Conservation (phyloP, 2,113 vertebrate genomes). For the Syrmaticus mikado region DNA sequence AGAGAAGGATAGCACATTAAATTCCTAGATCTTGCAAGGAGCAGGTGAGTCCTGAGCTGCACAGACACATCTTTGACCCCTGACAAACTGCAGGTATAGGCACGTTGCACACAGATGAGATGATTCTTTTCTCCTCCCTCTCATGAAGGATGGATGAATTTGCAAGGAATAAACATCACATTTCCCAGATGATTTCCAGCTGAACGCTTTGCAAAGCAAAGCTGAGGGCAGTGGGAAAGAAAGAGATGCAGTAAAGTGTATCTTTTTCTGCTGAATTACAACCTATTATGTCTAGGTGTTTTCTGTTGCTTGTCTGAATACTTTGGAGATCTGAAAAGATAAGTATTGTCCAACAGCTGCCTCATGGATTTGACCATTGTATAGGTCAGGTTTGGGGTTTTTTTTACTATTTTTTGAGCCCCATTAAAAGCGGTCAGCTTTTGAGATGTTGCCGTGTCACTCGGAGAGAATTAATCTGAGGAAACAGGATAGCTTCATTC, state of each 20-base stretch:
- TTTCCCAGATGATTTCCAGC: neutral
- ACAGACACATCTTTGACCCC: neutral
- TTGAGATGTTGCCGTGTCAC: neutral
- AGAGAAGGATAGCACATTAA: neutral
- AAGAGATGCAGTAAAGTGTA: neutral
- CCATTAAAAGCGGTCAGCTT: neutral
- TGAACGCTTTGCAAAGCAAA: neutral
- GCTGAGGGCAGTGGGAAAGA: fast-evolving
- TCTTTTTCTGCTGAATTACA: neutral
- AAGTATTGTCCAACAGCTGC: neutral
- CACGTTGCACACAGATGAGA: neutral
- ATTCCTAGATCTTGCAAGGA: fast-evolving
- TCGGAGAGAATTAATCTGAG: neutral
- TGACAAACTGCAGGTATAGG: neutral
- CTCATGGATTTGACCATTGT: fast-evolving
- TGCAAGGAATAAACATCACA: fast-evolving
- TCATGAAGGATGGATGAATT: neutral
- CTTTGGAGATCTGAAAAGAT: neutral
- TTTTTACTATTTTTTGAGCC: neutral
- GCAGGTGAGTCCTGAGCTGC: neutral
- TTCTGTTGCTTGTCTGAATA: neutral
- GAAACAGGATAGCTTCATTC: neutral
- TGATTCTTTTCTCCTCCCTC: neutral
- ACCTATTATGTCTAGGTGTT: fast-evolving
- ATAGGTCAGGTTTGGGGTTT: fast-evolving